A percentile compares a stretch with the other conserved stretches of the same genome.
phyloP scores from a whole-genome alignment of 2,113 vertebrate genomes.

The Regulus satrapa region DNA sequence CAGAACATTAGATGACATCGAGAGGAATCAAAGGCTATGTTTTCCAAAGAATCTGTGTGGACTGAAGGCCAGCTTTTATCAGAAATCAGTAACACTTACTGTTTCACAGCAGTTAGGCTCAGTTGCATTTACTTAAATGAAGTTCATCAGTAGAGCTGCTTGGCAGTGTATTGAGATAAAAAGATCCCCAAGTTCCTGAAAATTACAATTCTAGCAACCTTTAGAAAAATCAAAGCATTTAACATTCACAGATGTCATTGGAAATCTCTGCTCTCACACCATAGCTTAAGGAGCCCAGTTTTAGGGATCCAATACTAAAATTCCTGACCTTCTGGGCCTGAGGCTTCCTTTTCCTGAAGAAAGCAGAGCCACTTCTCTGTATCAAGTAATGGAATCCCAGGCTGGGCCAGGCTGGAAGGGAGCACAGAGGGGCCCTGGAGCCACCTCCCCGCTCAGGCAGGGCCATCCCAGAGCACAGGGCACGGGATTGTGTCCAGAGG shows the following conservation, averaged over 20 bases:
- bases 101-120: neutral
- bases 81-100: neutral
- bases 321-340: neutral
- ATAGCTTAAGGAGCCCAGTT: neutral
- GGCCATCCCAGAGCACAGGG: neutral
- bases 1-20: neutral
- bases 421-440: neutral
- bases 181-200: neutral
- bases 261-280: neutral
- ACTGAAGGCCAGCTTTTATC: neutral
- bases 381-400: neutral
- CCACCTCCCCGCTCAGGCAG: neutral
- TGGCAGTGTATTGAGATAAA: neutral
- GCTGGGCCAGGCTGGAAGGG: neutral
- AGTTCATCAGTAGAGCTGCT: neutral
- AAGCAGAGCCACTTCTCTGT: neutral
- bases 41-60: neutral
- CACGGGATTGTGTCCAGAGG: neutral
- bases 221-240: neutral
- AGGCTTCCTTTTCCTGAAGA: neutral
- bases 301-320: neutral
- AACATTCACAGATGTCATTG: neutral
- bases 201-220: neutral
- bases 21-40: neutral
- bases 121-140: neutral